Percentiles rank a stretch among this genome's conserved stretches.
Evolutionary conservation across 1,140 invertebrate genomes (phyloP).

Genomic region (Notospermus geniculatus): DNA sequence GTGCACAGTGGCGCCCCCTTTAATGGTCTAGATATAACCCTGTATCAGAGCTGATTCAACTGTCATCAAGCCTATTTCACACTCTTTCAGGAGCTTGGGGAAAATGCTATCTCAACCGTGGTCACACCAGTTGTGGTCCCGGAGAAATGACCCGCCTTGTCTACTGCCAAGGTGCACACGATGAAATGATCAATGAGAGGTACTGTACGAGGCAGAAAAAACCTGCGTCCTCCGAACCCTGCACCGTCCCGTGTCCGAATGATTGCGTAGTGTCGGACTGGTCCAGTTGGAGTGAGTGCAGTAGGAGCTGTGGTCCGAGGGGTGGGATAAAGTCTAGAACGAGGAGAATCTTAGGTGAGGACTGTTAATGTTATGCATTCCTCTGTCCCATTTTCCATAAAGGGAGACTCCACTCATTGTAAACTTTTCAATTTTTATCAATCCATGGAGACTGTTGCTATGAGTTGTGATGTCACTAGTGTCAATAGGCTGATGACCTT

Average conservation of each 20-base stretch:
- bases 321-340: constrained; percentile 1
- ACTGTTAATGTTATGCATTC: too few relatives aligned
- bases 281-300: not conserved
- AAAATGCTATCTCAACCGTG: not conserved
- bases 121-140: not conserved
- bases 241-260: not conserved
- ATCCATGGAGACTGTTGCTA: too few relatives aligned
- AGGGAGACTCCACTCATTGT: too few relatives aligned
- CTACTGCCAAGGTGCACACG: not conserved
- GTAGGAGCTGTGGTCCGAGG: not conserved
- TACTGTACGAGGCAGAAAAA: not conserved
- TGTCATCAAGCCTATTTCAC: too few relatives aligned
- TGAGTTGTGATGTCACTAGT: too few relatives aligned
- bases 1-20: too few relatives aligned
- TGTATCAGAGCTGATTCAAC: too few relatives aligned
- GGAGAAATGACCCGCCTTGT: not conserved
- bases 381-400: too few relatives aligned
- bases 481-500: too few relatives aligned
- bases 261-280: not conserved
- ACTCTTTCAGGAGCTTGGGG: not conserved
- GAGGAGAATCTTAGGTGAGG: not conserved
- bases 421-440: too few relatives aligned
- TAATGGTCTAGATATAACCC: too few relatives aligned
- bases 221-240: not conserved
- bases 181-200: not conserved